These are phyloP conservation scores for Eueremaeus valkanovi DNA, from an alignment of 2,888 invertebrate genomes.

Conservation along the genomic window DNA sequence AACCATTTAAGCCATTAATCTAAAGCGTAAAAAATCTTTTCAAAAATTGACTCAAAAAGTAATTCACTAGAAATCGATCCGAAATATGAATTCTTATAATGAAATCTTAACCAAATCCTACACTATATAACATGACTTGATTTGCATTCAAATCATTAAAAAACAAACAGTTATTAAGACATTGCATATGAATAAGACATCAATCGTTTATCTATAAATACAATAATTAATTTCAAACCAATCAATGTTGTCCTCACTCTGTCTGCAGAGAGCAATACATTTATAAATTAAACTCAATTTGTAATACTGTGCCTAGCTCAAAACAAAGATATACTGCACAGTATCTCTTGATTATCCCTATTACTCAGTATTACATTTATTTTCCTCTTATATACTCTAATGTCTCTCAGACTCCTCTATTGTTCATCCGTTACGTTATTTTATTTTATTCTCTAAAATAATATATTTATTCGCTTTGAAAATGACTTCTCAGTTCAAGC, in stretches of 20 bases:
- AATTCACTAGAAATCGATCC: neutral
- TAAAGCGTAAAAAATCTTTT: neutral
- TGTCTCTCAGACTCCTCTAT: neutral
- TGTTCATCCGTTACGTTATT: too few species aligned
- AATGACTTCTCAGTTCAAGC: slow-evolving; percentile 3
- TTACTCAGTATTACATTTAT: too few species aligned
- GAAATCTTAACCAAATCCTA: neutral
- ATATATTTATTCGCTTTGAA: neutral
- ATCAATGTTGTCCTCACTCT: neutral
- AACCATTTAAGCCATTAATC: slow-evolving; percentile 18
- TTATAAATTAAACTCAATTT: too few species aligned
- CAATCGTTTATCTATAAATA: neutral
- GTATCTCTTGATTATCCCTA: too few species aligned
- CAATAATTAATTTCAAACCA: neutral
- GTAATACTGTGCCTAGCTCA: too few species aligned
- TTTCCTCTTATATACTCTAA: too few species aligned
- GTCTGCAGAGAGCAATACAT: too few species aligned
- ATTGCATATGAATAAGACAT: neutral
- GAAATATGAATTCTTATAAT: neutral
- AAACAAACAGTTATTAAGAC: neutral
- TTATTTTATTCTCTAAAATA: neutral
- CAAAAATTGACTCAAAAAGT: neutral
- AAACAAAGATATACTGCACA: too few species aligned
- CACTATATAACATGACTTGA: neutral
- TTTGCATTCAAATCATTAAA: neutral